Evolutionary conservation across 2,797 vertebrate species (phyloP), one percentile per base, ranked within the genome.

Genomic region (Poliocrania exsul): DNA sequence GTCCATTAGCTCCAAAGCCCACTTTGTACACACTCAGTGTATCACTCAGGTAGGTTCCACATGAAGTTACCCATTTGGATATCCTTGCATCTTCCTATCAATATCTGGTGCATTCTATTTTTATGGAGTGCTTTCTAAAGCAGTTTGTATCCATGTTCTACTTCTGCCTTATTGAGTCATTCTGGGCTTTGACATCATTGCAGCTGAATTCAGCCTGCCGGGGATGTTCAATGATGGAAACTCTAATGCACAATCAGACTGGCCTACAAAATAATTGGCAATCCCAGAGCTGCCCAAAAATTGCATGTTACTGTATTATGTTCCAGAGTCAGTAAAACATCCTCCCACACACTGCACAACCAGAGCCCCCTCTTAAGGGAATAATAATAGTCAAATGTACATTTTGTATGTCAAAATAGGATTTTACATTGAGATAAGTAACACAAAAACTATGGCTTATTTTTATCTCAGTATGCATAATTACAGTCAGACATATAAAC

Each of bases 401-500:
- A 6, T 67, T 87, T 60, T 69, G 5, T 80, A 64, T 40, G 57
- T 89, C 79, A 91, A 71, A 86, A 74, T 40, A 61, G 71, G 46
- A 74, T 83, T 94, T 91, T 80, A 54, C 42, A 47, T 16, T 47
- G 49, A 85, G 64, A 93, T 90, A 88, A 93, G 78, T 64, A 85
- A 71, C 67, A 71, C 49, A 94, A 88, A 62, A 42, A 65, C 25
- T 23, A 42, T 67, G n/a, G 50, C 18, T 91, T 91, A 80, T 91
- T 94, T 95, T 93, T 93, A 71, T 88, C 73, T 89, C 65, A 54
- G 61, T 80, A 40, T 83, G 61, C 11, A 65, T 60, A 79, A 93
- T 78, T 91, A 80, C 25, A 83, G 49, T 67, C 61, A 87, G 72
- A 86, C 1, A 0, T 42, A 71, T 51, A 75, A 88, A 87, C 57